A percentile compares a stretch with the other conserved stretches of the same genome.
Evolutionary conservation across 2,888 invertebrate genomes (phyloP).

Genomic region (Perizoma affinitatum): DNA sequence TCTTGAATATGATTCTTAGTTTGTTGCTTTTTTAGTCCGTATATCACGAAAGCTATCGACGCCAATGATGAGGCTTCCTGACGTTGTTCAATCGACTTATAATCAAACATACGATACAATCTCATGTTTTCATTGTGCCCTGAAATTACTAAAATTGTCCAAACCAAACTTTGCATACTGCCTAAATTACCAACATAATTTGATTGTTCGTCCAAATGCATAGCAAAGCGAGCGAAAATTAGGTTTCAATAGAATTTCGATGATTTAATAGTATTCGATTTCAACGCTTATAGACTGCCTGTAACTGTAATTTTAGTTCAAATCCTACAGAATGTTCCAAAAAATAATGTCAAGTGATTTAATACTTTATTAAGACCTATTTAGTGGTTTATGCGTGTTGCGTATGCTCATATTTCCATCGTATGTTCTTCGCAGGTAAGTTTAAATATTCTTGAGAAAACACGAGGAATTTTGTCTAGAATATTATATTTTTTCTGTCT

Average conservation of each 20-base stretch:
- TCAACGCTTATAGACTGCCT: slow-evolving; percentile 10
- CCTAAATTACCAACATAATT: slow-evolving; percentile 28
- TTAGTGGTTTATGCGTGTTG: not conserved
- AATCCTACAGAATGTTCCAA: not conserved
- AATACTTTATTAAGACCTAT: not conserved
- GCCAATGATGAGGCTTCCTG: slow-evolving; percentile 63
- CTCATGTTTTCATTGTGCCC: slow-evolving; percentile 39
- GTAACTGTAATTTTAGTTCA: slow-evolving; percentile 2
- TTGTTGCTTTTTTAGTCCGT: slow-evolving; percentile 27
- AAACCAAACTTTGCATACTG: slow-evolving; percentile 24
- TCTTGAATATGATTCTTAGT: too few relatives aligned
- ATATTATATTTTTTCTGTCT: too few relatives aligned
- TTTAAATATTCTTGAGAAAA: too few relatives aligned
- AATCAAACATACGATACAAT: slow-evolving; percentile 70
- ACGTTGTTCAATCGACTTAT: slow-evolving; percentile 66
- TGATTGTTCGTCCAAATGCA: slow-evolving; percentile 29
- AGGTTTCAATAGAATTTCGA: slow-evolving; percentile 31
- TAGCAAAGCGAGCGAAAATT: slow-evolving; percentile 29
- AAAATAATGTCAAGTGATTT: not conserved
- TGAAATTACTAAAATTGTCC: slow-evolving; percentile 33
- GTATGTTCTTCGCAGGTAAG: too few relatives aligned
- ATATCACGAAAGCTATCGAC: slow-evolving; percentile 51
- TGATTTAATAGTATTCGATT: slow-evolving; percentile 25
- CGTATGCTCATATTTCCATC: too few relatives aligned
- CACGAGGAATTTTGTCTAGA: too few relatives aligned